Base-by-base conservation (phyloP, 2,113 vertebrate species). In the Cinclus mexicanus region DNA sequence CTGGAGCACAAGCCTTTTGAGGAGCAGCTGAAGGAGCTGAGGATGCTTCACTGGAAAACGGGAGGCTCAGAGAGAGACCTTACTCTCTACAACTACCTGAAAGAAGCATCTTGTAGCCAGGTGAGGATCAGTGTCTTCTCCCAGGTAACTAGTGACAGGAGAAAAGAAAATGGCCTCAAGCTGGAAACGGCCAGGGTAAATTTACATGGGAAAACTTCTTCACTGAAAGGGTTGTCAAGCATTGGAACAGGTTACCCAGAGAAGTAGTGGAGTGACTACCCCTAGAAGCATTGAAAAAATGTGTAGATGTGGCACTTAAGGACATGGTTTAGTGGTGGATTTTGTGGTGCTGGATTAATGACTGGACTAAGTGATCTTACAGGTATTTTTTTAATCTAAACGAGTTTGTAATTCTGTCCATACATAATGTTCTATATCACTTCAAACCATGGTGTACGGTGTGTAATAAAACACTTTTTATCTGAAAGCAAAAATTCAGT, bases 331-430 rank as follows among this genome's bases (percentile, higher is more conserved):
- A 68, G 37, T 11, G 7, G 28, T 39, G 19, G 28, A 33, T 23
- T 28, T 50, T 5, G 11, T 20, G 14, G 35, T 42, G 16, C 25
- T 68, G 37, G 7, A n/a, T 76, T 20, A n/a, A 57, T 0, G 0
- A 13, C 1, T 59, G 44, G 25, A 50, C 61, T 50, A 6, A 37
- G 14, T 22, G 13, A 59, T n/a, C 11, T 37, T 44, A 31, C 59
- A 59, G 31, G 6, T 22, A 8, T 35, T 68, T 67, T 67, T 67
- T 35, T 17, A 59, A 35, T 9, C 16, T 14, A 31, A 86, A 44
- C 1, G 1, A 50, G 31, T 56, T 42, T 37, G 6, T 19, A 29
- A 83, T 50, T 61, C 18, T 37, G 21, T 35, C 21, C 42, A 9
- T 31, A 69, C 20, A n/a, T 25, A 50, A 65, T 35, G 2, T 25